Evolutionary conservation across 2,797 vertebrate species (phyloP).

Genomic region (Hoplostethus atlanticus): DNA sequence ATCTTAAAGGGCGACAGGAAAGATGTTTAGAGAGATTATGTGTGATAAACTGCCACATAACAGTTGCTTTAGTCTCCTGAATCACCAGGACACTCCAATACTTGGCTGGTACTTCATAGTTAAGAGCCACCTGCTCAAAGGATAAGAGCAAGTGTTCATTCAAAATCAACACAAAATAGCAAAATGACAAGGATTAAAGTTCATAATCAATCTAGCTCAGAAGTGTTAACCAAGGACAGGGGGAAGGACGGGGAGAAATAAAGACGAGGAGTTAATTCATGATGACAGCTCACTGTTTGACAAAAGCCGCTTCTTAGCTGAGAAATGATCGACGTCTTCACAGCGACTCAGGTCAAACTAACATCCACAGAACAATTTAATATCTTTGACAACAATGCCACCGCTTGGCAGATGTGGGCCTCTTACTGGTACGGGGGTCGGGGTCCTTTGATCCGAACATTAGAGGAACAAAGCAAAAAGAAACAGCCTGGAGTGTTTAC

Average conservation of each 20-base stretch:
- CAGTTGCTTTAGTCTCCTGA: conserved; percentile 20
- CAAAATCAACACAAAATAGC: conserved; percentile 1
- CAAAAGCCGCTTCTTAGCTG: conserved; percentile 19
- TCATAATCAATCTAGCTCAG: not conserved
- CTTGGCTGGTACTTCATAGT: conserved; percentile 8
- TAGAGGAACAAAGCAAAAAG: not conserved
- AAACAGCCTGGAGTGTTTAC: conserved; percentile 7
- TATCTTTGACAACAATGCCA: conserved; percentile 18
- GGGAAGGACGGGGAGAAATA: conserved; percentile 3
- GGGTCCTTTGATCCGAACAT: not conserved
- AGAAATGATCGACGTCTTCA: conserved; percentile 5
- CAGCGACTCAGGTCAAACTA: conserved; percentile 11
- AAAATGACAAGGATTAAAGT: conserved; percentile 1
- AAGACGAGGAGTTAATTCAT: conserved; percentile 2
- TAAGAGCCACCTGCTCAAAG: not conserved
- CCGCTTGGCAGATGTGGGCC: not conserved
- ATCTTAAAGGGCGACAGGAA: conserved; percentile 13
- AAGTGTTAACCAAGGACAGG: not conserved
- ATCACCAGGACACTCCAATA: not conserved
- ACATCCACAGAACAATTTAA: conserved; percentile 17
- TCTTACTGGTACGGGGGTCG: conserved; percentile 7
- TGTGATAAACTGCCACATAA: conserved; percentile 31
- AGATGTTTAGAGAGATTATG: conserved; percentile 7
- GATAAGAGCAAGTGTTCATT: not conserved
- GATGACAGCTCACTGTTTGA: not conserved